phyloP scores from a whole-genome alignment of 2,797 vertebrate species.

The Enteromius treurensis region DNA sequence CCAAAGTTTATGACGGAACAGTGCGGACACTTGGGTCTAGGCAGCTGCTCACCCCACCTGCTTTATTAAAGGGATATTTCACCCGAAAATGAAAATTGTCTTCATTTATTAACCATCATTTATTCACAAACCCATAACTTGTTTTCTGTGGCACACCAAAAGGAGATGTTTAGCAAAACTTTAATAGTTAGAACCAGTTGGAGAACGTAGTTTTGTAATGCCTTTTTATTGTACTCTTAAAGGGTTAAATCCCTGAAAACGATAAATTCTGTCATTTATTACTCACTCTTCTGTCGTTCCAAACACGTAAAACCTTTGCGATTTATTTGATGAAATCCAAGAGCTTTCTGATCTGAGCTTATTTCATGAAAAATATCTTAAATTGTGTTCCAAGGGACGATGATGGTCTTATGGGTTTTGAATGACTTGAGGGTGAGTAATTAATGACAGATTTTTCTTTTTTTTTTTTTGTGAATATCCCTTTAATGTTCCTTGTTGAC shows the following conservation, averaged over 20 bases:
- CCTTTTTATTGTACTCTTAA: neutral
- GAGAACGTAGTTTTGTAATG: neutral
- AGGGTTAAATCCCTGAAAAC: neutral
- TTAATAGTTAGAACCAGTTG: neutral
- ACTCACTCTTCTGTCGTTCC: neutral
- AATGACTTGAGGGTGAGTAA: neutral
- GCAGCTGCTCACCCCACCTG: neutral
- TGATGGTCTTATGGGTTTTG: neutral
- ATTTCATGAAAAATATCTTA: neutral
- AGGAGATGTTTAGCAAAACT: neutral
- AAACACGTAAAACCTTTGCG: neutral
- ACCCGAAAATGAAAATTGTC: neutral
- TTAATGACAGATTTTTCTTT: neutral
- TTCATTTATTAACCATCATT: neutral
- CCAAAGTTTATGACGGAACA: conserved; percentile 24
- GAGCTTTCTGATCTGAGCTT: neutral
- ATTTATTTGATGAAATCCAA: neutral
- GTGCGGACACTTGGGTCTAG: neutral
- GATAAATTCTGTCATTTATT: neutral
- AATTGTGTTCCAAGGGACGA: neutral
- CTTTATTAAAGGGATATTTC: conserved; percentile 7
- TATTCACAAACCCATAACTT: neutral
- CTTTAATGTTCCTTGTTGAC: neutral
- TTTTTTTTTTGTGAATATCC: neutral
- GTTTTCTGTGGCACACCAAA: neutral